Evolutionary conservation across 1,140 invertebrate species (phyloP), one percentile per base, ranked within the genome.

Genomic region (Lethrus apterus): DNA sequence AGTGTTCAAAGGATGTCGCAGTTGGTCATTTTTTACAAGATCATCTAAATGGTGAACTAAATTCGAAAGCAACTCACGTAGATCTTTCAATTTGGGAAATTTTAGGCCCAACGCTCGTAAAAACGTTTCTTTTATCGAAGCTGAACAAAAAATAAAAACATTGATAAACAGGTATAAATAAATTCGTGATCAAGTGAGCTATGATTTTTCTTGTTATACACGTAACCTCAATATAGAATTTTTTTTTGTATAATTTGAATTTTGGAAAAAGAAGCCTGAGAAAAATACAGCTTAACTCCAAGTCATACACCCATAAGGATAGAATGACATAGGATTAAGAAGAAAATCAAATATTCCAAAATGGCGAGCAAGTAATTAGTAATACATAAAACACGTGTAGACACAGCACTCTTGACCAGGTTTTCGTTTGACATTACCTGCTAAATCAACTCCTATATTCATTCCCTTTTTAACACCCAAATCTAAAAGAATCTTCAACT

Each of bases 101-200:
- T 76, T 77, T 9, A 77, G 70, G 58, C 81, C 77, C 33, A 84
- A 68, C 21, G 78, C 76, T 18, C 74, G 68, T 51, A 76, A 84
- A 52, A 85, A 83, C 50, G 72, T 74, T 26, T 70, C 75, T 69
- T 65, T 78, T 44, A 74, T 67, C 56, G 77, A 70, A 21, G 51
- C 58, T 59, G 46, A 20, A 60, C 56, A 2, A 44, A 36, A 32
- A 15, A 44, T 7, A n/a, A 29, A n/a, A n/a, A n/a, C n/a, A n/a
- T n/a, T n/a, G n/a, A n/a, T n/a, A n/a, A n/a, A n/a, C n/a, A n/a
- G n/a, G 24, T 29, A 8, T n/a, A n/a, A 7, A 7, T n/a, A 29
- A 29, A 7, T 8, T n/a, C 24, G 24, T 8, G n/a, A 29, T n/a
- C 24, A 29, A 7, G 7, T 29, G 7, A 29, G 7, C 24, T n/a